phyloP scores from a whole-genome alignment of 2,797 vertebrate species.

The Columba guinea region DNA sequence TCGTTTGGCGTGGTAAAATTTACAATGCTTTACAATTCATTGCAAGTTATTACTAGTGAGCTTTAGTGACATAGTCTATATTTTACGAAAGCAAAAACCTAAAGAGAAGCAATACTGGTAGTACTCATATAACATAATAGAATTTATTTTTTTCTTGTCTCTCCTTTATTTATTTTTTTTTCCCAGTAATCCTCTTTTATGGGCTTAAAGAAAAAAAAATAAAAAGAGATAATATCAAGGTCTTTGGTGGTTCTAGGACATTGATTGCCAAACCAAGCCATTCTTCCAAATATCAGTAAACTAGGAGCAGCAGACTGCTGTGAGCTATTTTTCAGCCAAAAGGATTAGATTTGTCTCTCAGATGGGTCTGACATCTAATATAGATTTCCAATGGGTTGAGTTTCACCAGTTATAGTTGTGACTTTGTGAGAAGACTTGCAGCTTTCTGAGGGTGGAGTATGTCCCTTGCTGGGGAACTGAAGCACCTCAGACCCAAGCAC shows the following conservation, averaged over 20 bases:
- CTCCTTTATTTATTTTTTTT: not conserved
- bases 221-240: conserved; percentile 48
- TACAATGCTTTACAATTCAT: not conserved
- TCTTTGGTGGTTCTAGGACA: conserved; percentile 63
- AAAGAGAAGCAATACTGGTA: not conserved
- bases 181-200: conserved; percentile 47
- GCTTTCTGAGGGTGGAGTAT: conserved; percentile 61
- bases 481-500: not conserved
- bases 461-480: conserved; percentile 48
- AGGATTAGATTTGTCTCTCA: conserved; percentile 75
- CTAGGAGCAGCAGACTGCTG: conserved; percentile 42
- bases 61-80: not conserved
- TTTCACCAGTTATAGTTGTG: conserved; percentile 60
- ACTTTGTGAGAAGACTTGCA: conserved; percentile 57
- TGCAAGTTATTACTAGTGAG: not conserved
- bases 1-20: not conserved
- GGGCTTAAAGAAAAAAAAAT: conserved; percentile 48
- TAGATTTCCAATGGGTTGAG: conserved; percentile 75
- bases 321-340: conserved; percentile 72
- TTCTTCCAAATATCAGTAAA: conserved; percentile 74
- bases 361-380: conserved; percentile 71
- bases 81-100: not conserved
- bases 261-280: conserved; percentile 63
- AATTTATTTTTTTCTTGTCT: not conserved
- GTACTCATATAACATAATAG: not conserved